Conservation (phyloP, 2,113 vertebrate species). For the Porphyrio hochstetteri region DNA sequence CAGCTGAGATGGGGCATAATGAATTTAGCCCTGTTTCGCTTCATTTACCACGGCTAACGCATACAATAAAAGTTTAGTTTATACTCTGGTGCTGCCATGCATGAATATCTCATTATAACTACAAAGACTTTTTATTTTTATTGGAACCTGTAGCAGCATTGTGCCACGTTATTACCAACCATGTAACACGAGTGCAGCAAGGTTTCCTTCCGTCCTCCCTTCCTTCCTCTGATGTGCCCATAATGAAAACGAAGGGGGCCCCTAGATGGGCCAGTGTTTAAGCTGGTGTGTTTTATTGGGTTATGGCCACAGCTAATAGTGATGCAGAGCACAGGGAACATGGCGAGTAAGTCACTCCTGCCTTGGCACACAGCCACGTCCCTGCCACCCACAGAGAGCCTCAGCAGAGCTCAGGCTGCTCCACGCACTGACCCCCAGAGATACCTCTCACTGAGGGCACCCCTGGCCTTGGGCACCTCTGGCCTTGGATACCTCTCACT, state of each 20-base stretch:
- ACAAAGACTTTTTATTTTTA: conserved; percentile 27
- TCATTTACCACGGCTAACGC: conserved; percentile 48
- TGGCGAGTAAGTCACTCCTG: fast-evolving
- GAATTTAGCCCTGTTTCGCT: conserved; percentile 34
- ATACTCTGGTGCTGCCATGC: conserved; percentile 16
- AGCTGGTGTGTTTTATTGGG: neutral
- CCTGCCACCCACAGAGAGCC: neutral
- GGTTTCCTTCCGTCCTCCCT: neutral
- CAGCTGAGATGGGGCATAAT: neutral
- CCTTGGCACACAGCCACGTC: neutral
- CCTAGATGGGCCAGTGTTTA: neutral
- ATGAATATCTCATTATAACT: conserved; percentile 42
- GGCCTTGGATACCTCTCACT: too few relatives aligned
- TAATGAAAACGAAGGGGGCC: neutral
- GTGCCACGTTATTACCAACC: neutral
- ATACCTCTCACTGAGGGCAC: too few relatives aligned
- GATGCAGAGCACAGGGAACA: neutral
- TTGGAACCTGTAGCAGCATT: neutral
- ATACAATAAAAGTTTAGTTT: conserved; percentile 40
- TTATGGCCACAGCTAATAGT: neutral
- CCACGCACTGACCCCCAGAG: fast-evolving
- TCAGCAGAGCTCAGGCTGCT: neutral
- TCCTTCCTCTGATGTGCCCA: neutral
- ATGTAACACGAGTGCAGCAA: neutral
- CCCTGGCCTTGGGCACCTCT: too few relatives aligned